Conservation (phyloP, 2,797 vertebrate species). For the Poecile montanus region DNA sequence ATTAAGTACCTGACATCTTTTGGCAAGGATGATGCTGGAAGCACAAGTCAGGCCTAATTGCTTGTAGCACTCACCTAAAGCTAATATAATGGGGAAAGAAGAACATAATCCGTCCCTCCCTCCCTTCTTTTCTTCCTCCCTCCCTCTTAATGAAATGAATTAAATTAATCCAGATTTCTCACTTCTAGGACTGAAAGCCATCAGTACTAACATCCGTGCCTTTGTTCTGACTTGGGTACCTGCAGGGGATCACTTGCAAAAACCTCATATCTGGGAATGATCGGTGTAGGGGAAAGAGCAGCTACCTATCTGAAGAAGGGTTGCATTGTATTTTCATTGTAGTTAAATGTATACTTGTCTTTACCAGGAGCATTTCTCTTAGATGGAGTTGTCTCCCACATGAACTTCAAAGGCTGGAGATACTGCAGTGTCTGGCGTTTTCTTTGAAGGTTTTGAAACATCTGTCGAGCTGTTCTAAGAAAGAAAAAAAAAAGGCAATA, state of each 20-base stretch:
- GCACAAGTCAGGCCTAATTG: background rate
- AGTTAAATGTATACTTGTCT: background rate
- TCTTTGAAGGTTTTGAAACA: background rate
- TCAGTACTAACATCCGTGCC: background rate
- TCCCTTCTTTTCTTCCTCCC: too few relatives aligned
- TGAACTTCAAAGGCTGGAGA: background rate
- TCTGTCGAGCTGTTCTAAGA: background rate
- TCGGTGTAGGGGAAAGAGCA: background rate
- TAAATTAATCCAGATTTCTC: background rate
- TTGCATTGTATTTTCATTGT: background rate
- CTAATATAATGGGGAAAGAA: background rate
- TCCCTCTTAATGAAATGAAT: background rate
- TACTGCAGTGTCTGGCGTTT: background rate
- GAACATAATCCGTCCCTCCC: background rate
- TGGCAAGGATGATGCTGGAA: background rate
- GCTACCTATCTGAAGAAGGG: background rate
- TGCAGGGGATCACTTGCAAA: background rate
- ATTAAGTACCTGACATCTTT: background rate
- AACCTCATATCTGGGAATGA: background rate
- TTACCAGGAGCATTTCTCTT: background rate
- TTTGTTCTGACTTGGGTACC: background rate
- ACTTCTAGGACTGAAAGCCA: background rate
- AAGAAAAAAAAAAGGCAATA: background rate
- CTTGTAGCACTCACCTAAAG: background rate
- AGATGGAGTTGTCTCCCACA: background rate